Evolutionary conservation across 1,140 invertebrate genomes (phyloP), one percentile per base, ranked within the genome.

Genomic region (Dinoponera quadriceps): DNA sequence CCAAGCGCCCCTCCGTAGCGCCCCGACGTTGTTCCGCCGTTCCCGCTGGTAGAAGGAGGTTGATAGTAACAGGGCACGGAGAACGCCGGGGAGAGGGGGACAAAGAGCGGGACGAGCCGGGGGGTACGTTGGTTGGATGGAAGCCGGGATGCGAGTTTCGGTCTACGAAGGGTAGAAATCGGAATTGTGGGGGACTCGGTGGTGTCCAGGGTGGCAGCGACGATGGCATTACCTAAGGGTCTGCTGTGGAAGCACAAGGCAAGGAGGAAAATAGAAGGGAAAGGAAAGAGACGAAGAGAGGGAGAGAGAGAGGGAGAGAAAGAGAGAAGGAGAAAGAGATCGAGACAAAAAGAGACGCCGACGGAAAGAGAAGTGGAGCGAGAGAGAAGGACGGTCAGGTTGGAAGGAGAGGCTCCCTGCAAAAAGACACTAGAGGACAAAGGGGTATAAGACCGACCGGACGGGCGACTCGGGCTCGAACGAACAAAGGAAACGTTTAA

Each of bases 401-500:
- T 27, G 20, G 16, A 75, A 38, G n/a, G 29, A 59, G 68, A 69
- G 71, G 54, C 25, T 83, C 78, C 82, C 86, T 82, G 84, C 73
- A 87, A 88, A 86, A 86, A 89, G 88, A 87, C 82, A 77, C 66
- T 68, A 51, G 69, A 88, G 87, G 82, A 85, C 77, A 85, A 87
- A 84, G 73, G 87, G 81, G 85, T 86, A 88, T 73, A 77, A 72
- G 63, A 83, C 73, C 55, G 75, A 86, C 87, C 63, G 85, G 87
- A 86, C 72, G 71, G 82, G 74, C 86, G 82, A 89, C 88, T 88
- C 84, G 71, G 72, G 55, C 73, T 65, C 38, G 44, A 59, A 84
- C 82, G 87, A 89, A 89, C 87, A 89, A 89, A 89, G 74, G 68
- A 83, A 89, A 89, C 87, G 88, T 89, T 89, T 89, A 89, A 89